These are phyloP conservation scores for Colletes latitarsis DNA, from an alignment of 1,140 invertebrate genomes.

Conservation along the genomic window DNA sequence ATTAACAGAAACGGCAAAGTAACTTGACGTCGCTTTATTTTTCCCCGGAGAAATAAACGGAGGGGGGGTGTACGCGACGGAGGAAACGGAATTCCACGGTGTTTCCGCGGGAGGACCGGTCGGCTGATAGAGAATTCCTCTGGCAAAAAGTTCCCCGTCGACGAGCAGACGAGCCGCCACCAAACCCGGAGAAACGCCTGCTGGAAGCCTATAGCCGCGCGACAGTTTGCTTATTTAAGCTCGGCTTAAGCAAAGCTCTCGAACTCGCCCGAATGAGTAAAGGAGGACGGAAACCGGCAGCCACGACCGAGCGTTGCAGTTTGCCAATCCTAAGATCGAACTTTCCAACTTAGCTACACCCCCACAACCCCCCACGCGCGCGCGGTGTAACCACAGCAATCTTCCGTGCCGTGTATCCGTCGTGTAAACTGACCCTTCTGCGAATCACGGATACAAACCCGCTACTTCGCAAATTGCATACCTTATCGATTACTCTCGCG, in stretches of 20 bases:
- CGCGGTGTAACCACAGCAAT: background rate
- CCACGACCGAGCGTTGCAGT: slow-evolving; percentile 8
- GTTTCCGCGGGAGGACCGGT: background rate
- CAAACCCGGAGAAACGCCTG: slow-evolving; percentile 17
- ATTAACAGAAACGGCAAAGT: slow-evolving; percentile 23
- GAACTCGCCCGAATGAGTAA: slow-evolving; percentile 41
- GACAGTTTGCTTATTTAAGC: slow-evolving; percentile 71
- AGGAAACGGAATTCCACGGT: background rate
- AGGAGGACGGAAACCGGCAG: slow-evolving; percentile 21
- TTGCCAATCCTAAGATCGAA: slow-evolving; percentile 56
- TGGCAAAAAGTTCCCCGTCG: slow-evolving; percentile 56
- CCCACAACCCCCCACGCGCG: no score
- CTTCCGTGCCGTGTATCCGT: background rate
- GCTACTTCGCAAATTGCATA: background rate
- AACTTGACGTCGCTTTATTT: slow-evolving; percentile 40
- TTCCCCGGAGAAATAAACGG: background rate
- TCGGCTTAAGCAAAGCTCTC: slow-evolving; percentile 67
- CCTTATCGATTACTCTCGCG: background rate
- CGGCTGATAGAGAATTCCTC: slow-evolving; percentile 11
- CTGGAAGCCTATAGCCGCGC: slow-evolving; percentile 45
- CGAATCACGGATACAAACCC: background rate
- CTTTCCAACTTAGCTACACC: slow-evolving; percentile 26
- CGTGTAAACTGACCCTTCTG: slow-evolving; percentile 13
- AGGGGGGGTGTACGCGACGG: no score
- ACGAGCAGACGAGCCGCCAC: slow-evolving; percentile 26